Base-by-base conservation (phyloP, 2,797 vertebrate species). In the Amblyraja radiata region DNA sequence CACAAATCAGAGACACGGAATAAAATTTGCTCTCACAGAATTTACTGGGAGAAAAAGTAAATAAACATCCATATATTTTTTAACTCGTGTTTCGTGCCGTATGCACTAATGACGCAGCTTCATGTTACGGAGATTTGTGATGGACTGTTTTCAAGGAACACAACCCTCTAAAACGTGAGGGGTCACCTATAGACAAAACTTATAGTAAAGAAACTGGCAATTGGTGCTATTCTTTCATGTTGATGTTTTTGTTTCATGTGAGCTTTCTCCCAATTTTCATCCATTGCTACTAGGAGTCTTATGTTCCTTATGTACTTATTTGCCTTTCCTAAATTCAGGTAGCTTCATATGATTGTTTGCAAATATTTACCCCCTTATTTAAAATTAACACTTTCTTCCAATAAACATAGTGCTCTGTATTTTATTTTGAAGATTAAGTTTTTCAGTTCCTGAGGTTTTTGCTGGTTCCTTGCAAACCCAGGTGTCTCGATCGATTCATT, bases 401-500 rank as follows among this genome's bases (percentile, higher is more conserved):
- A 86, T 0, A 32, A 28, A 25, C 7, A 61, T 58, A 32, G n/a
- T 68, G n/a, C 61, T 10, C 63, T 68, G 58, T n/a, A 68, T 68
- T 63, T 21, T 88, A 68, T 25, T 86, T 86, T 86, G 58, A 86
- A 86, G 58, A 86, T 16, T 36, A n/a, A 36, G 21, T 68, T 88
- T 88, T 88, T 63, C 63, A 86, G 61, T 86, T 65, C 13, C 14
- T 86, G 14, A 63, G 28, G 6, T 63, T 32, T 63, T 86, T 86
- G 21, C 18, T 91, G 68, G 90, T 73, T 91, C 11, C 36, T 73
- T 21, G 9, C 90, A 74, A 21, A 39, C 39, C 14, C 93, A 63
- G 76, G 36, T 18, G 18, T 32, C 94, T 90, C 94, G 96, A 96
- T 96, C 94, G 95, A 94, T 0, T 94, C 93, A 96, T 96, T 94